phyloP scores from a whole-genome alignment of 2,113 vertebrate species.

The Colinus virginianus region DNA sequence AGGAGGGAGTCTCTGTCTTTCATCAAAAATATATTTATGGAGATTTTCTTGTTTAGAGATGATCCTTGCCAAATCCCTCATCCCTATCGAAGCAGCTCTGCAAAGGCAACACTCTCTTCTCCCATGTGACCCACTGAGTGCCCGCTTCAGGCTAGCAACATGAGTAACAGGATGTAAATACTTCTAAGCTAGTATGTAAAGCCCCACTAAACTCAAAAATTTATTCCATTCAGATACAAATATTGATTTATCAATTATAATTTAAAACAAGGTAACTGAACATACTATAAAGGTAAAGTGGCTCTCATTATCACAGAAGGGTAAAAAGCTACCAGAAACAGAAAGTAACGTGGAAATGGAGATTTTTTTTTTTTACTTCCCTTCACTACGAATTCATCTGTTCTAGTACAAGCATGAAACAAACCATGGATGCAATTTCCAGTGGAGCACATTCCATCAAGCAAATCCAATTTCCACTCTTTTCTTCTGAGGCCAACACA shows the following conservation, averaged over 20 bases:
- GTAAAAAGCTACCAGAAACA: neutral
- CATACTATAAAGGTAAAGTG: neutral
- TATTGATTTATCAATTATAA: neutral
- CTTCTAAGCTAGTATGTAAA: neutral
- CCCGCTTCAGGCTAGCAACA: neutral
- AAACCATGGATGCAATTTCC: neutral
- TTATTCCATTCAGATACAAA: neutral
- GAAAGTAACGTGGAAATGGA: neutral
- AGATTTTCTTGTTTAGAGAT: neutral
- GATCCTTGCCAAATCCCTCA: neutral
- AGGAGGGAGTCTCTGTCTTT: neutral
- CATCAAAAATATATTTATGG: neutral
- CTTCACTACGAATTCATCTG: neutral
- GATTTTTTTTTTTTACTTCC: neutral
- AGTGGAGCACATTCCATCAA: neutral
- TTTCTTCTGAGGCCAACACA: neutral
- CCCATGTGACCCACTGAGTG: neutral
- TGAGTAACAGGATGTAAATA: constrained; percentile 45
- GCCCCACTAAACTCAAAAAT: neutral
- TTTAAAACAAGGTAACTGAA: neutral
- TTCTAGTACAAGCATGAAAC: neutral
- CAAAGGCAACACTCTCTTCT: neutral
- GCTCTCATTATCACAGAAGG: neutral
- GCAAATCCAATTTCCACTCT: neutral
- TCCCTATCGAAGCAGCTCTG: neutral